A percentile compares a stretch with the other conserved stretches of the same genome.
Evolutionary conservation across 2,113 vertebrate species (phyloP).

Genomic region (Dolichotis patagonum): DNA sequence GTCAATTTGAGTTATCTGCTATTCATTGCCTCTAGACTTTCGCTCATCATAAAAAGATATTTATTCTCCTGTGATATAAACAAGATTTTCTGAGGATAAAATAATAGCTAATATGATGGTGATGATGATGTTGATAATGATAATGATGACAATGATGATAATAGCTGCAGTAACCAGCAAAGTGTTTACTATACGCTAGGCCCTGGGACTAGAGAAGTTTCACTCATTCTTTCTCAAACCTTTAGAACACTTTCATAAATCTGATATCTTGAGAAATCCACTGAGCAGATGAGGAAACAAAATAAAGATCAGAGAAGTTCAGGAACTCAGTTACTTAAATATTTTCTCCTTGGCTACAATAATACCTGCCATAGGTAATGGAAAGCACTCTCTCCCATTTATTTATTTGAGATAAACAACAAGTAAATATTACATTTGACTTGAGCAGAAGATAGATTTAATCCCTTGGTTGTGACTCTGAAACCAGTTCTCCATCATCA

Average conservation of each 20-base stretch:
- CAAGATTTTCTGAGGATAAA: not conserved
- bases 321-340: not conserved
- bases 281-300: not conserved
- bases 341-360: not conserved
- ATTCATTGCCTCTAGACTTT: not conserved
- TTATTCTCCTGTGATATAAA: not conserved
- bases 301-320: not conserved
- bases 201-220: not conserved
- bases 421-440: not conserved
- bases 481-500: not conserved
- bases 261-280: not conserved
- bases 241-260: not conserved
- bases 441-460: not conserved
- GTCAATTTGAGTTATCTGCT: not conserved
- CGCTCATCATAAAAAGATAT: not conserved
- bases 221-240: not conserved
- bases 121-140: not conserved
- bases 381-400: not conserved
- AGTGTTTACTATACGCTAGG: not conserved
- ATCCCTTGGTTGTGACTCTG: not conserved
- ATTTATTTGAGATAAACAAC: not conserved
- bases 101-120: not conserved
- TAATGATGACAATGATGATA: not conserved
- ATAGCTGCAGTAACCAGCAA: not conserved
- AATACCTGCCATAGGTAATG: not conserved